These are phyloP conservation scores for Ametastegia equiseti DNA, from an alignment of 2,888 invertebrate species.

Conservation along the genomic window DNA sequence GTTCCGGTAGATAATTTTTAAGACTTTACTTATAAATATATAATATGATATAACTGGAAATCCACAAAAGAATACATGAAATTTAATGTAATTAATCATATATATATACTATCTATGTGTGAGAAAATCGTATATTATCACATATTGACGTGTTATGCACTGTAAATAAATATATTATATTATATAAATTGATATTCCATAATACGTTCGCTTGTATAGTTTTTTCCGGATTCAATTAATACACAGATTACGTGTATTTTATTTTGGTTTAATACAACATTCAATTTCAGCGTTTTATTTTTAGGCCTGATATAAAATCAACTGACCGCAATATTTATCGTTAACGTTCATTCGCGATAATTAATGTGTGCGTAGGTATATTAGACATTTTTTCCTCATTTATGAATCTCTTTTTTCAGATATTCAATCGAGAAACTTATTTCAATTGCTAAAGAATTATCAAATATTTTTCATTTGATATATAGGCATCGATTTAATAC, in stretches of 20 bases:
- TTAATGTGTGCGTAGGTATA: background rate
- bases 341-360: background rate
- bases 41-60: background rate
- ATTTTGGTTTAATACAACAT: background rate
- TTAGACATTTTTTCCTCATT: background rate
- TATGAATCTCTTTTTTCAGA: background rate
- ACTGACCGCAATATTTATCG: background rate
- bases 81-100: background rate
- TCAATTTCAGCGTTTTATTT: background rate
- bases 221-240: background rate
- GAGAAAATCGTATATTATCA: background rate
- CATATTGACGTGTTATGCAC: conserved; percentile 9
- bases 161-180: conserved; percentile 36
- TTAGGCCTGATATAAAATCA: background rate
- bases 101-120: too few species aligned
- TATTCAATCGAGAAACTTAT: too few species aligned
- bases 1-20: conserved; percentile 29
- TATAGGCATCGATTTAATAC: too few species aligned
- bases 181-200: background rate
- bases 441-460: too few species aligned
- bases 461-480: too few species aligned
- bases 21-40: background rate
- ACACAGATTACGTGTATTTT: too few species aligned
- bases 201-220: background rate
- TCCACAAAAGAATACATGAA: background rate